Evolutionary conservation across 92 coral and sea anemone species (phyloP).

Genomic region (Virgularia gustaviana): DNA sequence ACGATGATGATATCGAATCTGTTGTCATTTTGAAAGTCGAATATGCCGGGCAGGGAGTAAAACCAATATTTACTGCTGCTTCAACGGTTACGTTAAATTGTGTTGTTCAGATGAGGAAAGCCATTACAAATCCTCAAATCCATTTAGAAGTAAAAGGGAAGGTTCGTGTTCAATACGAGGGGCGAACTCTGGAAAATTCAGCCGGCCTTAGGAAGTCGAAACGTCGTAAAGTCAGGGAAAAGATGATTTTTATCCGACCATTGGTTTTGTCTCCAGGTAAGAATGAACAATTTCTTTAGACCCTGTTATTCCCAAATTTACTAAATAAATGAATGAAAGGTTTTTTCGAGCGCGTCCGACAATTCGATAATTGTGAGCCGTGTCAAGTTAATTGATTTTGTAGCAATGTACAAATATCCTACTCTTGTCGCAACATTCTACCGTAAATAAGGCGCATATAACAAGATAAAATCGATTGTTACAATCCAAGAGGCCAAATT

Average conservation of each 20-base stretch:
- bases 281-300: background rate
- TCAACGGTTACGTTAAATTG: constrained; percentile 11
- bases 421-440: too few species aligned
- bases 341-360: too few species aligned
- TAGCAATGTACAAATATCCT: too few species aligned
- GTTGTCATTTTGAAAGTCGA: constrained; percentile 15
- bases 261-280: constrained; percentile 34
- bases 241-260: constrained; percentile 32
- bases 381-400: too few species aligned
- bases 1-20: constrained; percentile 23
- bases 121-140: constrained; percentile 35
- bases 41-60: constrained; percentile 11
- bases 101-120: constrained; percentile 17
- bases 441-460: too few species aligned
- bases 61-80: constrained; percentile 34
- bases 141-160: constrained; percentile 32
- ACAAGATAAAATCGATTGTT: too few species aligned
- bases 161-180: constrained; percentile 38
- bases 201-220: constrained; percentile 42
- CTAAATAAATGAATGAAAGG: too few species aligned
- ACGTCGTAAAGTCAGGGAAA: constrained; percentile 40
- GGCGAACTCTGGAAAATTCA: constrained; percentile 31
- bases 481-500: too few species aligned
- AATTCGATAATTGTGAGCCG: too few species aligned
- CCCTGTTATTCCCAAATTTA: background rate